Base-by-base conservation (phyloP, 2,888 invertebrate genomes). In the Drosophila recens region DNA sequence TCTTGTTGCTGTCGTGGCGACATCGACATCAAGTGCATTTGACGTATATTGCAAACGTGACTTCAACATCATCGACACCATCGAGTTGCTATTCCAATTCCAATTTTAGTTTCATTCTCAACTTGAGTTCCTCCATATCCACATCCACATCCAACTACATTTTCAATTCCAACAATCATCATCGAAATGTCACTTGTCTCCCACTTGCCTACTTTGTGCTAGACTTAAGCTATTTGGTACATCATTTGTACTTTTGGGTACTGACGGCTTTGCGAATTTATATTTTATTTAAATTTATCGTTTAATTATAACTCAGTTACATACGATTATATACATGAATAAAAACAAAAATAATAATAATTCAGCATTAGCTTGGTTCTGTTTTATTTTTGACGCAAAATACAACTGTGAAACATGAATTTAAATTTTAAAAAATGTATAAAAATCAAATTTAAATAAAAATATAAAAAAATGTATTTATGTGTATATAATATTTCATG, bases 31-130 rank as follows among this genome's bases (percentile, higher is more conserved):
- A 81, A 83, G 67, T 86, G 90, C 86, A 86, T 86, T 87, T 87
- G 90, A 90, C 82, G 82, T 80, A 89, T 90, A 89, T 89, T 89
- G 90, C 88, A 83, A 90, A 89, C 90, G 89, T 89, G 91, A 89
- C 81, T 67, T 42, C 54, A 30, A 30, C 8, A 30, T 27, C 8
- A 30, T 27, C 6, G 27, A 27, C 27, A 27, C 27, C 27, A 27
- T 27, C 27, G 5, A 27, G 5, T 6, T 27, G 5, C 49, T 42
- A 23, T 63, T 36, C 48, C 49, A 45, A 30, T 61, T 36, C 48
- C 49, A 56, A 38, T 64, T 52, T 38, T 27, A 38, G 34, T 59
- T 45, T 30, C 2, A 52, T 36, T 58, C 11, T 11, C 17, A 30
- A 9, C 43, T n/a, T 3, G 4, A 17, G n/a, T 23, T 15, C 34